Evolutionary conservation across 1,140 invertebrate genomes (phyloP).

Genomic region (Galendromus occidentalis): DNA sequence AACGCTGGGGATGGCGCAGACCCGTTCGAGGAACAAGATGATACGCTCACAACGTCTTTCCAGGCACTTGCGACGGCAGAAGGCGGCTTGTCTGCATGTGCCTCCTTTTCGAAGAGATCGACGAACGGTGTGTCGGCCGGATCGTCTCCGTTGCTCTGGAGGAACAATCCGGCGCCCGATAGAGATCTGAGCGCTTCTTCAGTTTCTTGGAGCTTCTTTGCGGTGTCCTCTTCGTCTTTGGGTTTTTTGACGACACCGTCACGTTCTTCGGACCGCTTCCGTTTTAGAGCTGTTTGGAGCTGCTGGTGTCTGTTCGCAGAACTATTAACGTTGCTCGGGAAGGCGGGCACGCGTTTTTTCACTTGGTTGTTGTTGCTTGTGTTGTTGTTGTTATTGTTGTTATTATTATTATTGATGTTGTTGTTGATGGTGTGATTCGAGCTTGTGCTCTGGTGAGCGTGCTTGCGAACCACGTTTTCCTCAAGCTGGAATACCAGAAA

Average conservation of each 20-base stretch:
- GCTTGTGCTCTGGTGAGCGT: constrained; percentile 3
- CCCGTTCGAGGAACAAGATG: constrained; percentile 26
- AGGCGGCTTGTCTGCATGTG: constrained; percentile 1
- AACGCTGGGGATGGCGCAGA: constrained; percentile 17
- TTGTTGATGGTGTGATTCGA: background rate
- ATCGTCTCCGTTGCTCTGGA: constrained; percentile 25
- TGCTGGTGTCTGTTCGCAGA: no score
- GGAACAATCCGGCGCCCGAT: constrained; percentile 34
- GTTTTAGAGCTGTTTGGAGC: background rate
- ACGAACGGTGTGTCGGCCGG: constrained; percentile 38
- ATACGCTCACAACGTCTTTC: constrained; percentile 43
- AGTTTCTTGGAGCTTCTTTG: constrained; percentile 42
- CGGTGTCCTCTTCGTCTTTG: background rate
- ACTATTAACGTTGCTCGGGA: no score
- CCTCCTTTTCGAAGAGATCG: constrained; percentile 51
- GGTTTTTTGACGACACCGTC: background rate
- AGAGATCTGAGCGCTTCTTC: constrained; percentile 60
- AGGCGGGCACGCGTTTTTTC: background rate
- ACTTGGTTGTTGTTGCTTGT: constrained; percentile 4
- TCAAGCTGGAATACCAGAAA: background rate
- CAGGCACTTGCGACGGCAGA: constrained; percentile 21
- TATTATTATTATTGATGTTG: background rate
- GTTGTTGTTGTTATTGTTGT: background rate
- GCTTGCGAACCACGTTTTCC: constrained; percentile 5
- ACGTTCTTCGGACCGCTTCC: background rate